These are phyloP conservation scores for Drosophila trapezifrons DNA, from an alignment of 1,140 invertebrate genomes.

Conservation along the genomic window DNA sequence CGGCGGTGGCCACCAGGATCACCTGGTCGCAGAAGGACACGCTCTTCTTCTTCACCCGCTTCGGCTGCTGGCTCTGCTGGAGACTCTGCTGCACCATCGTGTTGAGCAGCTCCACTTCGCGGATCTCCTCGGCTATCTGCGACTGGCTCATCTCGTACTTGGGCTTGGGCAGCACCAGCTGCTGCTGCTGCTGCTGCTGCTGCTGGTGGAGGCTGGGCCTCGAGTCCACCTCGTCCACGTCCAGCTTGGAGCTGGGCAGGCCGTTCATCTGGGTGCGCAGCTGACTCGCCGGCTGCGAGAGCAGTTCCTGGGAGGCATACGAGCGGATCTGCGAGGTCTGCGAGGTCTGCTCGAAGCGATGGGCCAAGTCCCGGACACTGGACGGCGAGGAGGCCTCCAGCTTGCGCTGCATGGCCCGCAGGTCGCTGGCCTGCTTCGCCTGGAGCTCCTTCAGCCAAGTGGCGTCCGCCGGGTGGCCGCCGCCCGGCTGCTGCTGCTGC, in stretches of 20 bases:
- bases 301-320: conserved; percentile 78
- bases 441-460: conserved; percentile 91
- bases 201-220: conserved; percentile 44
- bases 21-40: conserved; percentile 97
- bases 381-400: conserved; percentile 71
- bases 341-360: conserved; percentile 90
- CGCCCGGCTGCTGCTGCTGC: conserved; percentile 48
- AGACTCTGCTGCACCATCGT: conserved; percentile 85
- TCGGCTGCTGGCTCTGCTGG: conserved; percentile 63
- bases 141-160: conserved; percentile 80
- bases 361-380: conserved; percentile 90
- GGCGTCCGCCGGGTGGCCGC: conserved; percentile 76
- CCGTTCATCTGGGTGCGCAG: conserved; percentile 83
- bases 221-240: conserved; percentile 79
- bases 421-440: conserved; percentile 88
- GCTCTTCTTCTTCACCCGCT: conserved; percentile 93
- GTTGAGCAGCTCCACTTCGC: conserved; percentile 86
- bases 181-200: neutral
- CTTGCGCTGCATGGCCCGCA: conserved; percentile 86
- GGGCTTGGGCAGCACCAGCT: conserved; percentile 60
- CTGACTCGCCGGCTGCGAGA: conserved; percentile 27
- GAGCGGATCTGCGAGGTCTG: conserved; percentile 52
- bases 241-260: conserved; percentile 62
- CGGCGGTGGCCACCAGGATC: conserved; percentile 94
- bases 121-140: conserved; percentile 85